Evolutionary conservation across 1,140 invertebrate genomes (phyloP).

Genomic region (Bactericera cockerelli): DNA sequence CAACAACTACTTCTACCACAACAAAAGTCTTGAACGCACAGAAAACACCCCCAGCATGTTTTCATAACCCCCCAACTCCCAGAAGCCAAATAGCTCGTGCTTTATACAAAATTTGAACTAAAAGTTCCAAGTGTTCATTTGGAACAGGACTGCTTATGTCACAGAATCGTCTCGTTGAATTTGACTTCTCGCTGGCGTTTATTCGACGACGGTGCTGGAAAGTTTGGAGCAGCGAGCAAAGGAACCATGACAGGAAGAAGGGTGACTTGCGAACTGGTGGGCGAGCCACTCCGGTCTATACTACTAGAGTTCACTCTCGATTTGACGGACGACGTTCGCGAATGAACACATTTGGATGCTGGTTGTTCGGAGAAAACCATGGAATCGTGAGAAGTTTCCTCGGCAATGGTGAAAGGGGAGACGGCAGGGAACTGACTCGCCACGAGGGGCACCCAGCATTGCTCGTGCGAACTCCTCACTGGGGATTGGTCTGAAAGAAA

Average conservation of each 20-base stretch:
- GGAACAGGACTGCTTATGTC: constrained; percentile 3
- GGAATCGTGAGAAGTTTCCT: neutral
- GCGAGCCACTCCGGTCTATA: constrained; percentile 8
- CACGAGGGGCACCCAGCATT: constrained; percentile 41
- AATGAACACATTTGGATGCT: neutral
- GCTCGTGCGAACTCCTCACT: constrained; percentile 28
- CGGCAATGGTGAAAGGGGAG: constrained; percentile 34
- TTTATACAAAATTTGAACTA: too few relatives aligned
- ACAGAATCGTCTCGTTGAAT: constrained; percentile 32
- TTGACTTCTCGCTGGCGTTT: constrained; percentile 35
- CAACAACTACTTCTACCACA: too few relatives aligned
- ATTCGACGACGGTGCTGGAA: constrained; percentile 29
- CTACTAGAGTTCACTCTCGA: constrained; percentile 11
- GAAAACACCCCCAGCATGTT: too few relatives aligned
- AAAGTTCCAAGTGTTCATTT: too few relatives aligned
- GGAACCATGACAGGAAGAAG: constrained; percentile 21
- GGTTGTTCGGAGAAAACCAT: neutral
- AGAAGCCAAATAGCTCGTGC: too few relatives aligned
- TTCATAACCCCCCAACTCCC: too few relatives aligned
- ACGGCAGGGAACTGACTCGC: constrained; percentile 43
- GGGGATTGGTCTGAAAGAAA: constrained; percentile 27
- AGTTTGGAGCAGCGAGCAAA: constrained; percentile 31
- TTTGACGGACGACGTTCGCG: constrained; percentile 4
- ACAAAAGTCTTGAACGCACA: too few relatives aligned
- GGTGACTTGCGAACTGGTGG: constrained; percentile 13